These are phyloP conservation scores for Limonius californicus DNA, from an alignment of 1,140 invertebrate species.

Conservation along the genomic window DNA sequence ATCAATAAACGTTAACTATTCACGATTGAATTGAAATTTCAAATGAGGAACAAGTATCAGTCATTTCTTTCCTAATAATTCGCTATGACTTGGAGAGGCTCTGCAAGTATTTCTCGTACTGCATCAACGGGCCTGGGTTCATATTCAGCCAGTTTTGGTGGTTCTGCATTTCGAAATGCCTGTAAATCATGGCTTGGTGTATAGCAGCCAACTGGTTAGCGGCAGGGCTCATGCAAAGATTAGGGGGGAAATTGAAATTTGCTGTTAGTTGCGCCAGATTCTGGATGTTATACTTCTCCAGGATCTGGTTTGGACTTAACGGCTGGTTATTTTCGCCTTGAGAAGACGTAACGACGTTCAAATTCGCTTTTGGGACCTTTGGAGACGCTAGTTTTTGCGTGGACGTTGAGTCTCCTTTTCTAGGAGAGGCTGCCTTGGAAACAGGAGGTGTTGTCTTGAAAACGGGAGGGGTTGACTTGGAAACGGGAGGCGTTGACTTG, in stretches of 20 bases:
- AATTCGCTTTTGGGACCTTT: not conserved
- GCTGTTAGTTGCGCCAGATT: slow-evolving; percentile 44
- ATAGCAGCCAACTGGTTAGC: slow-evolving; percentile 35
- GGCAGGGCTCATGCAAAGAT: slow-evolving; percentile 25
- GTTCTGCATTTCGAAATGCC: slow-evolving; percentile 42
- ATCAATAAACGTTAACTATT: not conserved
- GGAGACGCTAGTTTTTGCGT: not conserved
- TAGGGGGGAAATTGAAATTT: slow-evolving; percentile 37
- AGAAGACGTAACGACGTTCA: not conserved
- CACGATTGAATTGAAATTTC: not conserved
- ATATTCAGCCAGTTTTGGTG: slow-evolving; percentile 39
- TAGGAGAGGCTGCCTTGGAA: not conserved
- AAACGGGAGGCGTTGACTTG: no score
- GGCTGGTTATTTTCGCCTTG: not conserved
- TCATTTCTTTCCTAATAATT: slow-evolving; percentile 38
- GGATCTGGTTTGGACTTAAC: slow-evolving; percentile 39
- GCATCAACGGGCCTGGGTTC: slow-evolving; percentile 35
- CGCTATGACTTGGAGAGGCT: slow-evolving; percentile 30
- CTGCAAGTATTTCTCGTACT: slow-evolving; percentile 46
- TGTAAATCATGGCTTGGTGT: slow-evolving; percentile 43
- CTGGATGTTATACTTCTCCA: slow-evolving; percentile 46
- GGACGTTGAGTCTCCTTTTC: not conserved
- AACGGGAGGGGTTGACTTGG: slow-evolving; percentile 15
- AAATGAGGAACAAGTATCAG: not conserved
- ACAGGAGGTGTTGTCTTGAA: not conserved